Percentiles rank a stretch among this genome's conserved stretches.
Conservation (phyloP, 2,888 invertebrate genomes). For the Drosophila falleni region DNA sequence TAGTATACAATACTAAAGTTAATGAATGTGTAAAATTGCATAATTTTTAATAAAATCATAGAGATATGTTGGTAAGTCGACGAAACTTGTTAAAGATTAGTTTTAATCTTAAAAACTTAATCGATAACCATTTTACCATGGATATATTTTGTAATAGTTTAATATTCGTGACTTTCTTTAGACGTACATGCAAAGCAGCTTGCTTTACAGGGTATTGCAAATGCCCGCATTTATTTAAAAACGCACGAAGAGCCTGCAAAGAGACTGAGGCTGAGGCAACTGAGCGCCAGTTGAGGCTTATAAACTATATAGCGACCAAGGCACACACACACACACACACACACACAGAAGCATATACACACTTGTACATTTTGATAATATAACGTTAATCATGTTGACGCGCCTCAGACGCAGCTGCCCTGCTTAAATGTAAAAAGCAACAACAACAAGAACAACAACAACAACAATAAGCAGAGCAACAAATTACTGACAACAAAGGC, state of each 20-base stretch:
- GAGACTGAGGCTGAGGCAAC: conserved; percentile 20
- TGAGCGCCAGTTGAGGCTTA: conserved; percentile 42
- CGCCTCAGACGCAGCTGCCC: conserved; percentile 53
- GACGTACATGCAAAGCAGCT: too few relatives aligned
- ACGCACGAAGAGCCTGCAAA: conserved; percentile 16
- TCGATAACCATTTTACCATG: too few relatives aligned
- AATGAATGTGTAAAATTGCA: too few relatives aligned
- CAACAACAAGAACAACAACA: conserved; percentile 28
- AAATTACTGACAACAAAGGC: conserved; percentile 53
- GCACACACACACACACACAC: conserved; percentile 4
- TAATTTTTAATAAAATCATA: too few relatives aligned
- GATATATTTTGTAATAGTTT: too few relatives aligned
- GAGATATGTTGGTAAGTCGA: too few relatives aligned
- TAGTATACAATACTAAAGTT: too few relatives aligned
- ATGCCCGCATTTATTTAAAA: conserved; percentile 23
- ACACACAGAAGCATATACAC: not conserved
- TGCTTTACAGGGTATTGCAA: conserved; percentile 30
- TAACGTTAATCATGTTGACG: conserved; percentile 75
- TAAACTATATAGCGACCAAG: conserved; percentile 44
- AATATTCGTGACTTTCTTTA: too few relatives aligned
- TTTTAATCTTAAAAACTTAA: too few relatives aligned
- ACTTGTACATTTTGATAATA: conserved; percentile 55
- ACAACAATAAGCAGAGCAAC: conserved; percentile 24
- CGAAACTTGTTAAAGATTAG: too few relatives aligned
- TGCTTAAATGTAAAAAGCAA: conserved; percentile 48